phyloP scores from a whole-genome alignment of 2,888 invertebrate species.

The Xestia ashworthii region DNA sequence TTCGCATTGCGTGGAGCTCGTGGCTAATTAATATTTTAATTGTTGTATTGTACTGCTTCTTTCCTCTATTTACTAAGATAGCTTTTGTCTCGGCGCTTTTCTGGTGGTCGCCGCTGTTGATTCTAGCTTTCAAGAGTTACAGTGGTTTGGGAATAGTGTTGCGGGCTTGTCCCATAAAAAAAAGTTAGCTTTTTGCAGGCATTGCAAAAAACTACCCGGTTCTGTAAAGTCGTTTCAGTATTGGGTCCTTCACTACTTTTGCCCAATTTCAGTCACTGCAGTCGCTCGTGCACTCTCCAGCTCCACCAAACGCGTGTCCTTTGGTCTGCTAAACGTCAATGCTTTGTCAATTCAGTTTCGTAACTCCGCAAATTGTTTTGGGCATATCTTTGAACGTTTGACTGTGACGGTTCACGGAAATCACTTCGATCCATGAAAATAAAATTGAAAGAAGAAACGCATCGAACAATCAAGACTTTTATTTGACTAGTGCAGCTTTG shows the following conservation, averaged over 20 bases:
- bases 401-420: background rate
- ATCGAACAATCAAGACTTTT: constrained; percentile 6
- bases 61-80: too few relatives aligned
- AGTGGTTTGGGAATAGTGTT: too few relatives aligned
- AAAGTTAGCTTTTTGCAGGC: too few relatives aligned
- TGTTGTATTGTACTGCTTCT: too few relatives aligned
- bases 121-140: too few relatives aligned
- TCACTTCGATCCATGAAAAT: background rate
- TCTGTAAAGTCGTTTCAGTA: background rate
- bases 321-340: constrained; percentile 4
- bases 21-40: too few relatives aligned
- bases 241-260: constrained; percentile 1
- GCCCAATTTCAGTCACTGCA: background rate
- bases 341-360: constrained; percentile 5
- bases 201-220: background rate
- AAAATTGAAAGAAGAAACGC: background rate
- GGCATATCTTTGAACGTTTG: background rate
- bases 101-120: too few relatives aligned
- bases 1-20: background rate
- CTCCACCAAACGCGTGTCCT: background rate
- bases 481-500: constrained; percentile 7
- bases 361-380: background rate
- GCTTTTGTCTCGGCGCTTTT: too few relatives aligned
- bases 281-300: background rate
- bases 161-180: too few relatives aligned